phyloP scores from a whole-genome alignment of 2,797 vertebrate genomes.

The Cyprinodon diabolis region DNA sequence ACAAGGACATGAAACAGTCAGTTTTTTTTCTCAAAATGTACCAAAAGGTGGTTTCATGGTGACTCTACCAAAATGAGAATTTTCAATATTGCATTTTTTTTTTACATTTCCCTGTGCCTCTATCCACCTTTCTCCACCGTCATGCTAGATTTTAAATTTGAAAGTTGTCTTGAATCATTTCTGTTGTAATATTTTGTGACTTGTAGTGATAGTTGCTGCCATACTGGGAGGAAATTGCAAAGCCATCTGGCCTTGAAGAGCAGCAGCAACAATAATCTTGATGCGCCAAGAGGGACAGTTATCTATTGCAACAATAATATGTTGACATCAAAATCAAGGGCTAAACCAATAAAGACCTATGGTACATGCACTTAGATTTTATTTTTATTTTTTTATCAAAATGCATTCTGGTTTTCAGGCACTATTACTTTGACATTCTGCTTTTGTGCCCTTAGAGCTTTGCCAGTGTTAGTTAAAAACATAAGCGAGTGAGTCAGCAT shows the following conservation, averaged over 20 bases:
- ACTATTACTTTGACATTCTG: slow-evolving; percentile 35
- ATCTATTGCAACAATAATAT: slow-evolving; percentile 5
- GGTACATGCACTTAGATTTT: background rate
- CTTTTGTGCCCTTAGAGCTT: slow-evolving; percentile 30
- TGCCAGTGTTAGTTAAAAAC: slow-evolving; percentile 50
- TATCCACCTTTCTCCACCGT: background rate
- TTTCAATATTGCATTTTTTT: background rate
- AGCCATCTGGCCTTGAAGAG: background rate
- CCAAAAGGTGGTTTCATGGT: background rate
- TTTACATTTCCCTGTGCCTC: too few relatives aligned
- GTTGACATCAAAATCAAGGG: slow-evolving; percentile 6
- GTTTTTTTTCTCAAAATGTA: background rate
- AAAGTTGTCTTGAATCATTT: background rate
- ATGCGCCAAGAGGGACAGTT: background rate
- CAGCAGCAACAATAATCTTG: background rate
- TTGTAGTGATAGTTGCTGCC: background rate
- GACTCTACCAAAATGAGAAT: background rate
- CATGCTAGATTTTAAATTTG: background rate
- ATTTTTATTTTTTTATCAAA: slow-evolving; percentile 5
- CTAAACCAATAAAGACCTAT: background rate
- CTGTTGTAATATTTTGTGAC: background rate
- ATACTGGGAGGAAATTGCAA: background rate
- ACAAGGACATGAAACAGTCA: background rate
- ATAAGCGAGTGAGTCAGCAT: slow-evolving; percentile 27
- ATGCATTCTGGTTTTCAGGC: slow-evolving; percentile 18